Conservation (phyloP, 2,888 invertebrate genomes). For the Scelioninae gen. 2 region DNA sequence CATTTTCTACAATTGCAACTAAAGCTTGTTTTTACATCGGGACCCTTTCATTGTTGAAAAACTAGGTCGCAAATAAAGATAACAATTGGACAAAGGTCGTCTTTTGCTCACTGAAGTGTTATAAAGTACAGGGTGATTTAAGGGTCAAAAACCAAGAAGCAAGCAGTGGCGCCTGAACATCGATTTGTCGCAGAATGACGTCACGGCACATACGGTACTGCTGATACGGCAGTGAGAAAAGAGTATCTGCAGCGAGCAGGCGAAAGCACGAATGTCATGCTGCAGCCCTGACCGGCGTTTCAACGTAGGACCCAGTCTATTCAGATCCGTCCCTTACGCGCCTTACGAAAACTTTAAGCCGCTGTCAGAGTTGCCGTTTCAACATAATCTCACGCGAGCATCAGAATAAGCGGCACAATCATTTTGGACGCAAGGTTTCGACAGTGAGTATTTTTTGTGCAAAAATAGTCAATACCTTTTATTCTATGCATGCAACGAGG, state of each 20-base stretch:
- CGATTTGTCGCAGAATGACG: slow-evolving; percentile 66
- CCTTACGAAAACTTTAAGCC: slow-evolving; percentile 38
- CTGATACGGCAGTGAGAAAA: no score
- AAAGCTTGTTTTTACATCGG: background rate
- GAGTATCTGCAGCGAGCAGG: no score
- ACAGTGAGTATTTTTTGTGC: slow-evolving; percentile 36
- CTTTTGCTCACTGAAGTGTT: slow-evolving; percentile 16
- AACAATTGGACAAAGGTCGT: slow-evolving; percentile 31
- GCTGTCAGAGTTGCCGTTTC: slow-evolving; percentile 12
- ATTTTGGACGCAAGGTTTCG: slow-evolving; percentile 23
- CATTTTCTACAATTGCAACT: no score
- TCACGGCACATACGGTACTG: slow-evolving; percentile 62
- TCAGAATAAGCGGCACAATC: slow-evolving; percentile 20
- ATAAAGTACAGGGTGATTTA: slow-evolving; percentile 53
- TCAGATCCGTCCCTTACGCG: slow-evolving; percentile 48
- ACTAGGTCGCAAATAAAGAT: slow-evolving; percentile 22
- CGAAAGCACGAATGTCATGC: slow-evolving; percentile 38
- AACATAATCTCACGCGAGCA: slow-evolving; percentile 33
- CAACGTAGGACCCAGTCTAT: slow-evolving; percentile 59
- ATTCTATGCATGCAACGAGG: background rate
- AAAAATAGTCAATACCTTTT: background rate
- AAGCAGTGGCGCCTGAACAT: slow-evolving; percentile 63
- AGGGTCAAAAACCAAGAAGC: slow-evolving; percentile 58
- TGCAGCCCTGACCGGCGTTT: slow-evolving; percentile 65
- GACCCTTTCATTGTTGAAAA: slow-evolving; percentile 15